phyloP scores from a whole-genome alignment of 2,888 invertebrate genomes.

The Philonicus albiceps region DNA sequence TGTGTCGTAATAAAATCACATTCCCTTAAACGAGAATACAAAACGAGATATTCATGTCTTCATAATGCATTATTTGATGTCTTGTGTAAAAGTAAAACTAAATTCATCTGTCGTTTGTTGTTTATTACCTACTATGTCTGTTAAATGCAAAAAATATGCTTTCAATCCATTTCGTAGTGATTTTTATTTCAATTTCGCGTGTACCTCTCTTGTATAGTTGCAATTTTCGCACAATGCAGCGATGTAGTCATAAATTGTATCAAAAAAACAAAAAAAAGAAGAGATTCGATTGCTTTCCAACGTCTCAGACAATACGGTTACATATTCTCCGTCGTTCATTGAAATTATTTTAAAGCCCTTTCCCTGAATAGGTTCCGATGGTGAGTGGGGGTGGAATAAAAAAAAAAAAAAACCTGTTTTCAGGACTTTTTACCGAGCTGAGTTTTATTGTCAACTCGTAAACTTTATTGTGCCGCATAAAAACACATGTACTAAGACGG shows the following conservation, averaged over 20 bases:
- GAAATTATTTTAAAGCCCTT: not conserved
- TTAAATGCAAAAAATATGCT: not conserved
- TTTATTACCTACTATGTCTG: not conserved
- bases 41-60: not conserved
- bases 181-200: not conserved
- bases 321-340: not conserved
- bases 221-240: not conserved
- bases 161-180: not conserved
- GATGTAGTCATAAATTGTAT: not conserved
- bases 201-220: not conserved
- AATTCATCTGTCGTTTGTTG: not conserved
- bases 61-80: too few species aligned
- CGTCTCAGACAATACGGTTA: not conserved
- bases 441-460: not conserved
- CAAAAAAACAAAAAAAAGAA: not conserved
- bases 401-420: not conserved
- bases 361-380: not conserved
- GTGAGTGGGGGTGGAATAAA: not conserved
- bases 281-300: not conserved
- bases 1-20: not conserved
- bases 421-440: not conserved
- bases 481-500: not conserved
- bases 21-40: not conserved
- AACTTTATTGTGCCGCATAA: not conserved
- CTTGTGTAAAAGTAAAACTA: not conserved